Evolutionary conservation across 1,140 invertebrate species (phyloP).

Genomic region (Aphaenogaster ashmeadi): DNA sequence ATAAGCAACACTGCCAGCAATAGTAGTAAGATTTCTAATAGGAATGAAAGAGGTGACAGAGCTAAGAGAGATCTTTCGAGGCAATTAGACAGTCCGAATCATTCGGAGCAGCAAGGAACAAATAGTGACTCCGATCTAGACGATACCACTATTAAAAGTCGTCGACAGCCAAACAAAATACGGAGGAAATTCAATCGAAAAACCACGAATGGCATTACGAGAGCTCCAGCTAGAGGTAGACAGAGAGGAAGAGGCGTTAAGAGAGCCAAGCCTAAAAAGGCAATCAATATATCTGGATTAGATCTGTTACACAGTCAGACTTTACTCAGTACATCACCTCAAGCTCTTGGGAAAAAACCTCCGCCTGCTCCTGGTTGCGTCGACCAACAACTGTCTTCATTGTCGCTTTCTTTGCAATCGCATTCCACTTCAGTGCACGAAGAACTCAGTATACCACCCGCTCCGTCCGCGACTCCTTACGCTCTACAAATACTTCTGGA

Average conservation of each 20-base stretch:
- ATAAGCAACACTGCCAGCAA: conserved; percentile 86
- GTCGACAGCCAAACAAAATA: conserved; percentile 83
- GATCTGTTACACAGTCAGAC: conserved; percentile 97
- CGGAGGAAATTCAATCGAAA: conserved; percentile 86
- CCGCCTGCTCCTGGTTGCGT: conserved; percentile 96
- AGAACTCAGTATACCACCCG: conserved; percentile 93
- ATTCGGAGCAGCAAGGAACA: conserved; percentile 81
- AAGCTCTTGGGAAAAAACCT: conserved; percentile 90
- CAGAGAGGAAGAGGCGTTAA: conserved; percentile 87
- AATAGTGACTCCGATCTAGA: conserved; percentile 84
- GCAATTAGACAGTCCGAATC: conserved; percentile 84
- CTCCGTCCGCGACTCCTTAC: conserved; percentile 93
- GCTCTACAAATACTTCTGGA: conserved; percentile 95
- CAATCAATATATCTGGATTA: conserved; percentile 93
- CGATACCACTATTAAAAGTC: conserved; percentile 79
- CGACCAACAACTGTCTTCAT: conserved; percentile 94
- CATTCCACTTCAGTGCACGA: conserved; percentile 90
- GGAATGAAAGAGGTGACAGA: conserved; percentile 81
- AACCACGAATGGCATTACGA: conserved; percentile 83
- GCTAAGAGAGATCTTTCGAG: conserved; percentile 85
- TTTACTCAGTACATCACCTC: conserved; percentile 93
- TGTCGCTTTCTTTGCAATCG: conserved; percentile 88
- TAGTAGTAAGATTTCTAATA: conserved; percentile 82
- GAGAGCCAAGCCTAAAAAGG: conserved; percentile 89
- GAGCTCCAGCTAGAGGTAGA: conserved; percentile 82